These are phyloP conservation scores for Rhimphoctona megacephalus DNA, from an alignment of 2,888 invertebrate species.

Conservation along the genomic window DNA sequence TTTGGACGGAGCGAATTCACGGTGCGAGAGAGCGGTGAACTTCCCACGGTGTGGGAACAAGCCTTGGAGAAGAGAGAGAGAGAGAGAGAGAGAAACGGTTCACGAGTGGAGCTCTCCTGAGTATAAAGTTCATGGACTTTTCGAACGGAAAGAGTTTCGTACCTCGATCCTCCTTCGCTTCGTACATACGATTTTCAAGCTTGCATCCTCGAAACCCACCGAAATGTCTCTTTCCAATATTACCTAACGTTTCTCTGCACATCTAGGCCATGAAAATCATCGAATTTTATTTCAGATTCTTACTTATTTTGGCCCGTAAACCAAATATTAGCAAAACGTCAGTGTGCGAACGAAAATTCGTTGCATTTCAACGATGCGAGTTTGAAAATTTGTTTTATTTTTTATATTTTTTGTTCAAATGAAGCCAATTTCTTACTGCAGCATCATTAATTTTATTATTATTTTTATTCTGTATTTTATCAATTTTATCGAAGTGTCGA, in stretches of 20 bases:
- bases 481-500: not conserved
- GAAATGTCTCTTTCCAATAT: not conserved
- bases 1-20: conserved; percentile 26
- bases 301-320: not conserved
- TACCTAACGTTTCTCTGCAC: not conserved
- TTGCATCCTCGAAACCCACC: not conserved
- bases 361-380: too few relatives aligned
- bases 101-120: conserved; percentile 29
- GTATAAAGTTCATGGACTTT: conserved; percentile 17
- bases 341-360: too few relatives aligned
- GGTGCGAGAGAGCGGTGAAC: conserved; percentile 38
- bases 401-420: not conserved
- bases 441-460: not conserved
- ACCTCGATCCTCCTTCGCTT: not conserved
- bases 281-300: not conserved
- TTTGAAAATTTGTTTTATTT: not conserved
- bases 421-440: not conserved
- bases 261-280: not conserved
- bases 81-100: conserved; percentile 36
- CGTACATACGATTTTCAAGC: not conserved
- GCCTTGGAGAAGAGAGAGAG: conserved; percentile 24
- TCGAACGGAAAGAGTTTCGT: conserved; percentile 15
- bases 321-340: not conserved
- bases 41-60: conserved; percentile 58
- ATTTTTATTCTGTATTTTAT: not conserved